Percentiles rank a stretch among this genome's conserved stretches.
These are phyloP conservation scores for Phoenoteleia sp. DNA, from an alignment of 2,888 invertebrate species.

Conservation along the genomic window DNA sequence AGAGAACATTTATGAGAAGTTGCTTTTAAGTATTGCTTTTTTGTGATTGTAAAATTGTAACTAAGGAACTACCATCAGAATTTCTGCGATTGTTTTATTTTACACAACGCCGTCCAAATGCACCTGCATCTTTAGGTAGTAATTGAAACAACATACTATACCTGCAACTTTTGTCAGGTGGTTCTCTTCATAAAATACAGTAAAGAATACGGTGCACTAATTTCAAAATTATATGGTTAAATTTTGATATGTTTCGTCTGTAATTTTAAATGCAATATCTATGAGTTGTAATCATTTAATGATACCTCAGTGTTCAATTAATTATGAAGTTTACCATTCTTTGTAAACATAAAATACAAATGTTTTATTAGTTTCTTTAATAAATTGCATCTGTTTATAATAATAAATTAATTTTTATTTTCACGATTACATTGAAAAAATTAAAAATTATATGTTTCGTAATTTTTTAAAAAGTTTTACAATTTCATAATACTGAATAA, in stretches of 20 bases:
- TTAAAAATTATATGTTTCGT: no score
- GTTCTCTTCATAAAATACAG: slow-evolving; percentile 55
- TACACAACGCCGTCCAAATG: slow-evolving; percentile 39
- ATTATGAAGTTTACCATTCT: not conserved
- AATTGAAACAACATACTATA: slow-evolving; percentile 58
- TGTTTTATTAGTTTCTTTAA: no score
- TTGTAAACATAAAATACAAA: no score
- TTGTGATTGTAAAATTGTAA: slow-evolving; percentile 43
- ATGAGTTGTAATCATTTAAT: slow-evolving; percentile 13
- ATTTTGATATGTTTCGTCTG: slow-evolving; percentile 43
- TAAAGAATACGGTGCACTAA: slow-evolving; percentile 59
- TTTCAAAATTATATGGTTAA: slow-evolving; percentile 60
- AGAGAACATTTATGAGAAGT: slow-evolving; percentile 16
- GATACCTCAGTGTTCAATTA: not conserved
- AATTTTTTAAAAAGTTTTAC: no score
- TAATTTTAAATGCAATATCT: slow-evolving; percentile 5
- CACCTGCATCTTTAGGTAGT: slow-evolving; percentile 63
- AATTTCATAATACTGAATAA: no score
- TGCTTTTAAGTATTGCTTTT: slow-evolving; percentile 23
- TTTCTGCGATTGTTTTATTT: slow-evolving; percentile 58
- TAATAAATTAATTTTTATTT: no score
- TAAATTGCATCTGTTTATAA: no score
- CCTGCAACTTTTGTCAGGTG: slow-evolving; percentile 66
- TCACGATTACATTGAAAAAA: no score
- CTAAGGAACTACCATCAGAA: slow-evolving; percentile 36